Base-by-base conservation (phyloP, 2,888 invertebrate species). In the Plebejus anna region DNA sequence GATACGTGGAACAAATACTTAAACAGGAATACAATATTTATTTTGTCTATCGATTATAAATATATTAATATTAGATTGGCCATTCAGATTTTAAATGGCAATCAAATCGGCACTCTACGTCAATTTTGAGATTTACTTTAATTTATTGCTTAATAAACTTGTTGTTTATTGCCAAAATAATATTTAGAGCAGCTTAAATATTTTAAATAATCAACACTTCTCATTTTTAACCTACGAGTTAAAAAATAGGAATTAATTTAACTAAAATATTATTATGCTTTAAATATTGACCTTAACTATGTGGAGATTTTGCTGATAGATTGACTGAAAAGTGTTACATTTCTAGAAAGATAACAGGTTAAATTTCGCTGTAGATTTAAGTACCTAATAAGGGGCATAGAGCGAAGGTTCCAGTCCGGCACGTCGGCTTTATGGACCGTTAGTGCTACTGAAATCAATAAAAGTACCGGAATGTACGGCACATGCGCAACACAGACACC, bases 401-500 rank as follows among this genome's bases (percentile, higher is more conserved):
- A 89, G 89, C 86, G 85, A 88, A 88, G 88, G 86, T 88, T 89
- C 85, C 89, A 85, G 92, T 89, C 90, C 91, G 86, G 92, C 90
- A 91, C 91, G 91, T 91, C 91, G 91, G 88, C 85, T 89, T 90
- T 91, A 94, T 94, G 90, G 94, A 90, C 94, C 95, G 95, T 95
- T 95, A 95, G 94, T 94, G 95, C 95, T 95, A 95, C 95, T 95
- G 95, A 95, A 95, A 95, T 95, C 95, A 95, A 95, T 95, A 95
- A 95, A 95, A 95, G 95, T 94, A 89, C 92, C 90, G 88, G 94
- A 94, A 94, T 94, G 92, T 92, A 92, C 93, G 89, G 94, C 94
- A 89, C 94, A 94, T 94, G 94, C 94, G 94, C 94, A 87, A 81
- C 88, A 82, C 83, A 85, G 83, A 83, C 84, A 82, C 84, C 84